Evolutionary conservation across 2,113 vertebrate genomes (phyloP), one percentile per base, ranked within the genome.

Genomic region (Eulemur rufifrons): DNA sequence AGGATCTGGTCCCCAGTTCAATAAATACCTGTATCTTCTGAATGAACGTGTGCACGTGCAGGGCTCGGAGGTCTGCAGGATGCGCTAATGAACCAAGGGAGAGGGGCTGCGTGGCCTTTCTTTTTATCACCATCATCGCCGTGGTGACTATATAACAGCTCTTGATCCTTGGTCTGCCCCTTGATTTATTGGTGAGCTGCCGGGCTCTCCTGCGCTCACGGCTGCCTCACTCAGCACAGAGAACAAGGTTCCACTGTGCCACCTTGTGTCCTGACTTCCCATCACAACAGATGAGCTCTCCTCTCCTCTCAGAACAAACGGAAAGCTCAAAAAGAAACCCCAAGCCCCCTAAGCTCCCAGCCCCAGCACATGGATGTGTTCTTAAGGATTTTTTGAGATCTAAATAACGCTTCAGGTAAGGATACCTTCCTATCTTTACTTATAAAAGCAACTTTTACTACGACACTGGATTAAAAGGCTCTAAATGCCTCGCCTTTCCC

Each of bases 241-340:
- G 95, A 93, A 94, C 89, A 92, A 98, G 97, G 98, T 98, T 98
- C 98, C 59, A 86, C 98, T 98, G 97, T 98, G 98, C 98, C 99
- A 98, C 98, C 99, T 98, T 98, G 98, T 98, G 98, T 98, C 98
- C 97, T 84, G 96, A 97, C 97, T 96, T 94, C 92, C 98, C 94
- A 97, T 97, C 83, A 95, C 96, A 96, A 2, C 39, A 0, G 34
- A 29, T 0, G 0, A 37, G 82, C 91, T 80, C 56, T 50, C 37
- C 86, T 80, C 54, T 50, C 37, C 45, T 39, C 74, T 71, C 39
- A 18, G 84, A n/a, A 17, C 56, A 25, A n/a, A 37, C 11, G 2
- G 61, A 12, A 76, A 23, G 61, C 76, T 54, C 69, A 50, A 5
- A 34, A 1, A 39, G 8, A 76, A 74, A 0, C 25, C 52, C 74